Base-by-base conservation (phyloP, 2,888 invertebrate genomes). In the Clusia tigrina region DNA sequence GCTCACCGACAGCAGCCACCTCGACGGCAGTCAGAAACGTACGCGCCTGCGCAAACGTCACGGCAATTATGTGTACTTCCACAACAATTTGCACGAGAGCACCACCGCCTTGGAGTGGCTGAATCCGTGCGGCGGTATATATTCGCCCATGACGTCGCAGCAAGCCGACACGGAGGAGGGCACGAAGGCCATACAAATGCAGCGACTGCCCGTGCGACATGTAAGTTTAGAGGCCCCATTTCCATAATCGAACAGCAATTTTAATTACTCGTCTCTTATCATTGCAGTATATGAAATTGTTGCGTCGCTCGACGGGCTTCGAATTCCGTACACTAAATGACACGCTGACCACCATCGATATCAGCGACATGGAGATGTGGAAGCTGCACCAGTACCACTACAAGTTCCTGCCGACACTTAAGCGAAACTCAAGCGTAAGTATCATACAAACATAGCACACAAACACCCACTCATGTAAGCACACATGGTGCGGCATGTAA, bases 81-180 rank as follows among this genome's bases (percentile, higher is more conserved):
- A 69, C 54, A 62, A 18, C 60, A 38, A 65, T 64, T 55, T 38
- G 51, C 51, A 65, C 54, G 69, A 62, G 48, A 64, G 54, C 15
- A 32, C 23, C 1, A 10, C 66, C 12, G 2, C 69, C 0, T 61
- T 75, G 2, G 78, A 76, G 23, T 82, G 83, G 83, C 74, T 76
- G 66, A 81, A 82, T 75, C 78, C 82, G 20, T 82, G 82, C 59
- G 74, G 72, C 10, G 79, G 78, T 5, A 58, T 42, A n/a, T 76
- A 63, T 59, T 51, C 61, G 22, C 69, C 69, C 2, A 20, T 32
- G 6, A 32, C 32, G 5, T 32, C 32, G 32, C 5, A 32, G 12
- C 32, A 12, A 32, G 12, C 12, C 12, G 32, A 32, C 32, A 32
- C 6, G 32, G 32, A 32, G 32, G 32, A 32, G 32, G 12, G 32